These are phyloP conservation scores for Lineus longissimus DNA, from an alignment of 1,140 invertebrate genomes.

Conservation along the genomic window DNA sequence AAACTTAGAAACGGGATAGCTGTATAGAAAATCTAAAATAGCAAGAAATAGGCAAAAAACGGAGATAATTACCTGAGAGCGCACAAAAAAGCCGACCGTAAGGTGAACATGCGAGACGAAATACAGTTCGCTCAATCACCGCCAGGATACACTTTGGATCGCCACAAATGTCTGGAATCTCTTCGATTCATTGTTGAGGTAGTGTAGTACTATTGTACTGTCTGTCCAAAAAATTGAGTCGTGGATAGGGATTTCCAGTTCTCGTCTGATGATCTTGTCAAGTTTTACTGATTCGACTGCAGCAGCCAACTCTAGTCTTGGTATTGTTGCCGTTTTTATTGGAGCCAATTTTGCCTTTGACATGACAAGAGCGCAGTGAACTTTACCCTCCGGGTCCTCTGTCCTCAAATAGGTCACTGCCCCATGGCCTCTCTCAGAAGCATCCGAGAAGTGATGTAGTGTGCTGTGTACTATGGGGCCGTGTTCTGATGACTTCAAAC, in stretches of 20 bases:
- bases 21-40: too few species aligned
- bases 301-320: constrained; percentile 15
- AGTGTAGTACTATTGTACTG: constrained; percentile 14
- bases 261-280: constrained; percentile 9
- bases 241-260: constrained; percentile 6
- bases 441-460: constrained; percentile 19
- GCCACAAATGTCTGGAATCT: constrained; percentile 20
- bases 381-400: neutral
- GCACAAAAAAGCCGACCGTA: too few species aligned
- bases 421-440: constrained; percentile 10
- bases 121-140: too few species aligned
- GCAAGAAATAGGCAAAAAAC: too few species aligned
- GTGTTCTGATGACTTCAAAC: neutral
- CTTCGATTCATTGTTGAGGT: constrained; percentile 14
- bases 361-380: constrained; percentile 12
- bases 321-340: constrained; percentile 12
- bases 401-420: constrained; percentile 12
- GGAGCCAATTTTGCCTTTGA: constrained; percentile 16
- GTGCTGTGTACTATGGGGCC: neutral
- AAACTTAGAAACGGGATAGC: too few species aligned
- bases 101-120: too few species aligned
- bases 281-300: constrained; percentile 9
- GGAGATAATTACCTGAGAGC: too few species aligned
- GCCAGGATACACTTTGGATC: too few species aligned
- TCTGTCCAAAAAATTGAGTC: constrained; percentile 19